phyloP scores from a whole-genome alignment of 2,888 invertebrate species.

The Cordilura impudica region DNA sequence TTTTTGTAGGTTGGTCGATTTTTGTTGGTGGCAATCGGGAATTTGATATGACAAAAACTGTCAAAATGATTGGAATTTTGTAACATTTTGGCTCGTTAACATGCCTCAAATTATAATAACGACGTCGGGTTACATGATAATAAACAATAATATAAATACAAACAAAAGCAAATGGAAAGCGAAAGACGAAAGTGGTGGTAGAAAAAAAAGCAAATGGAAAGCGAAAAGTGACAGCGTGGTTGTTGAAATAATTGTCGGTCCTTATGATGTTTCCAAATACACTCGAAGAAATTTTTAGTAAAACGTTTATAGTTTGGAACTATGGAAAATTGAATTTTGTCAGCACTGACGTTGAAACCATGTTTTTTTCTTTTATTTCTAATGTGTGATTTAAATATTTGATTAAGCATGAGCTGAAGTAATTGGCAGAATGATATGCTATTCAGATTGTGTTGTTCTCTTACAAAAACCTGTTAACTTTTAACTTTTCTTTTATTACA shows the following conservation, averaged over 20 bases:
- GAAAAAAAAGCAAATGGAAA: neutral
- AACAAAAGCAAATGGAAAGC: neutral
- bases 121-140: constrained; percentile 36
- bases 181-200: neutral
- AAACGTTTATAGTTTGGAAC: too few relatives aligned
- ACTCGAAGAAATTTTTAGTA: neutral
- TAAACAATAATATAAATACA: constrained; percentile 37
- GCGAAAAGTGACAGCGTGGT: neutral
- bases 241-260: neutral
- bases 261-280: neutral
- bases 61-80: constrained; percentile 71
- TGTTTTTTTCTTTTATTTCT: too few relatives aligned
- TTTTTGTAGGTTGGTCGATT: neutral
- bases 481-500: too few relatives aligned
- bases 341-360: too few relatives aligned
- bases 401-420: too few relatives aligned
- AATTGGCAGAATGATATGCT: too few relatives aligned
- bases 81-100: constrained; percentile 71
- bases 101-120: constrained; percentile 64
- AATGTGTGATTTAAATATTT: too few relatives aligned
- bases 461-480: too few relatives aligned
- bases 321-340: too few relatives aligned
- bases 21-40: neutral
- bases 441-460: too few relatives aligned
- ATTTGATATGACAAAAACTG: constrained; percentile 60